Base-by-base conservation (phyloP, 2,113 vertebrate species). In the Takifugu flavidus region DNA sequence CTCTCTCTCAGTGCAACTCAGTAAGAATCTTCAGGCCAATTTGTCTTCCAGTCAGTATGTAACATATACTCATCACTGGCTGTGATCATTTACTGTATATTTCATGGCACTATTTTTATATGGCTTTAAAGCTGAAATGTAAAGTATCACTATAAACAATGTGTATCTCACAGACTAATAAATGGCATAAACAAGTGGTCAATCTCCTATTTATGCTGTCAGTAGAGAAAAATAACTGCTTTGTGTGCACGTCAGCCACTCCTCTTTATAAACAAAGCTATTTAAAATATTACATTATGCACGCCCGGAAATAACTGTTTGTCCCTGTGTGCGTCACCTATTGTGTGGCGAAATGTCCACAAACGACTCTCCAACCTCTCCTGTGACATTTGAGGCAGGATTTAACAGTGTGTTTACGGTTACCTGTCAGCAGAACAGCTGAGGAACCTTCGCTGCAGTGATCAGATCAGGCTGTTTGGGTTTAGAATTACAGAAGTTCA, bases 321-420 rank as follows among this genome's bases (percentile, higher is more conserved):
- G 74, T 84, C 62, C 59, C 57, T n/a, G 6, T 52, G 71, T 88
- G 83, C 83, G 83, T 89, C 85, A 86, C 75, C 86, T 82, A 89
- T 89, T 89, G 86, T 89, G 76, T 75, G 7, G 54, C 56, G 82
- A 85, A 86, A 82, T 78, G 75, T 78, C 74, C 54, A 13, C 49
- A 67, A 72, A 62, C 63, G 66, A 65, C 69, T 65, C 27, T 29
- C 45, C 51, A 4, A 14, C 59, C 74, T 53, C 65, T 45, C 54
- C 59, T 31, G 45, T 47, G 29, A 79, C 60, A 26, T 55, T 53
- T 50, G 55, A 39, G 4, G 42, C 6, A 13, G 56, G 31, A 56
- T 44, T 76, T 82, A 49, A 31, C 34, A 43, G 27, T 26, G 13
- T 88, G 80, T 87, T 87, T 89, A 86, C 79, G 57, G 79, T 75